Base-by-base conservation (phyloP, 2,797 vertebrate species). In the Poecilia gillii region DNA sequence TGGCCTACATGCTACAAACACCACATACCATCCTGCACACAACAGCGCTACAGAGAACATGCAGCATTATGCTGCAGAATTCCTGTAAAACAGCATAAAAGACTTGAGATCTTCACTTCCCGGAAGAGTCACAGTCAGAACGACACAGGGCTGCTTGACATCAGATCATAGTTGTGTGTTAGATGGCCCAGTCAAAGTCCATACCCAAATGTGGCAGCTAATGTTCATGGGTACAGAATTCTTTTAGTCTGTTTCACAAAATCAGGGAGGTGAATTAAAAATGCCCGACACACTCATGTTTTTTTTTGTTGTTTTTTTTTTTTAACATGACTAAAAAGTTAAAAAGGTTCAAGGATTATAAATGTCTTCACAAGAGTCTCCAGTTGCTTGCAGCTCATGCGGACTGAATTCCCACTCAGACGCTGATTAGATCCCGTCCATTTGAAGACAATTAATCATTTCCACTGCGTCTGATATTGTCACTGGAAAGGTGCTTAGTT, bases 401-500 rank as follows among this genome's bases (percentile, higher is more conserved):
- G 70, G 75, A 84, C 62, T 72, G 75, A 85, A 81, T 89, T 84
- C 85, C 74, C 79, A 73, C 79, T 81, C 79, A 87, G 82, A 77
- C 80, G 73, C 89, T 83, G 89, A 94, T 87, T 91, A 83, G 91
- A 88, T 90, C 89, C 82, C 79, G 93, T 90, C 87, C 76, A 88
- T 92, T 84, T 87, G 78, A 87, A 84, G 88, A 84, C 91, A 93
- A 94, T 95, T 94, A 91, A 93, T 94, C 83, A 91, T 86, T 93
- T 90, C 89, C 81, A 93, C 93, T 93, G 88, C 93, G 91, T 80
- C 72, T 90, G 89, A 92, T 94, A 93, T 93, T 92, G 91, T 92
- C 87, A 84, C 79, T 86, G 85, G 88, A 93, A 94, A 95, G 93
- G 91, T 94, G 93, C 92, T 94, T 93, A 95, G 92, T 90, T 93